phyloP scores from a whole-genome alignment of 2,797 vertebrate genomes.

The Uromys caudimaculatus region DNA sequence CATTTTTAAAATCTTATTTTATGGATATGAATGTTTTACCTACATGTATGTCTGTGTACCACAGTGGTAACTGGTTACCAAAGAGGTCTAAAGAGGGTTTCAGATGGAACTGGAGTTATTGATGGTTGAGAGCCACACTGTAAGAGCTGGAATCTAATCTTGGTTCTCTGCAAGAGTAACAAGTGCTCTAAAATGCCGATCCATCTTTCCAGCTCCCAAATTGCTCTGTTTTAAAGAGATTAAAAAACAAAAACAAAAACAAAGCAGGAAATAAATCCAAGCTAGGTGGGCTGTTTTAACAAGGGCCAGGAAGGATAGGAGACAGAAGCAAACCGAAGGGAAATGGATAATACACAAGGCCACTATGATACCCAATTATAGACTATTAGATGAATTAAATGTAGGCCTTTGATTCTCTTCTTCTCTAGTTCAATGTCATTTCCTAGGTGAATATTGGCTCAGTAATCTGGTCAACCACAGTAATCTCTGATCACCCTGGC shows the following conservation, averaged over 20 bases:
- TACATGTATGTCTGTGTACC: neutral
- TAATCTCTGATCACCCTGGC: neutral
- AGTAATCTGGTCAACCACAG: neutral
- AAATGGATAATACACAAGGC: neutral
- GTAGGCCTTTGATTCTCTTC: neutral
- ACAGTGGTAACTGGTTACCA: neutral
- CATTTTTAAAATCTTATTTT: neutral
- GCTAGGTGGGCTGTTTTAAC: neutral
- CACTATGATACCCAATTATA: neutral
- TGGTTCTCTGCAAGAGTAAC: neutral
- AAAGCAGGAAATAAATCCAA: neutral
- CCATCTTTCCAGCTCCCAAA: neutral
- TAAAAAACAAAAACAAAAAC: no score
- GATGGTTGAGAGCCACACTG: neutral
- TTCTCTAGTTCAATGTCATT: neutral
- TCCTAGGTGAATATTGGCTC: neutral
- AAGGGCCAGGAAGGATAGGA: neutral
- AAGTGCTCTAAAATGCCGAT: neutral
- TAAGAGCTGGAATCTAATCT: neutral
- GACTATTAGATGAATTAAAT: neutral
- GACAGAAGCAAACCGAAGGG: neutral
- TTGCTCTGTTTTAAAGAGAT: neutral
- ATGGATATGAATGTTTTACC: neutral
- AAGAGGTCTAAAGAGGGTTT: neutral
- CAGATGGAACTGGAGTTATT: neutral